Base-by-base conservation (phyloP, 2,113 vertebrate species). In the Plecotus auritus region DNA sequence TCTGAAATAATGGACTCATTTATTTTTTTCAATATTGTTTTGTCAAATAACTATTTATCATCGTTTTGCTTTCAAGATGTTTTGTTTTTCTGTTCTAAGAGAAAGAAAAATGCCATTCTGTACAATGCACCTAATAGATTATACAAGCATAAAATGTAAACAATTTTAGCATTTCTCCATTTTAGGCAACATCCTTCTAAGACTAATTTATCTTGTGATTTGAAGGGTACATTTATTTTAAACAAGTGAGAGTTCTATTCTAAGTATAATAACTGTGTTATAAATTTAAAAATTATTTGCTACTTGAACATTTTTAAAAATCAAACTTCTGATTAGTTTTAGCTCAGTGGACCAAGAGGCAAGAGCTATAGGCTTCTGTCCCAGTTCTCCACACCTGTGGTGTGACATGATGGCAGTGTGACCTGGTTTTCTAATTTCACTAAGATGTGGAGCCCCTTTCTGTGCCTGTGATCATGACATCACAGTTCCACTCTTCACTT, bases 141-240 rank as follows among this genome's bases (percentile, higher is more conserved):
- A 86, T 61, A 84, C 13, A 59, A 47, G 37, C 13, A 3, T 42
- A 80, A 67, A 88, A 90, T 73, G 18, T 90, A 96, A 95, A 95
- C 78, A 88, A n/a, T 96, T 82, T 90, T 13, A 95, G 56, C 23
- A 23, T 96, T 95, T 91, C 32, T 93, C 96, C 83, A 64, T 96
- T 96, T 97, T 89, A 94, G 88, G 94, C 10, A 91, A 83, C 4
- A 18, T 89, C 78, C 95, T 78, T 85, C 76, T 72, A 72, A 69
- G 66, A 59, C 73, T 87, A 86, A 84, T 94, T 94, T 85, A 72
- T 93, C 88, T 93, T 72, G 37, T 87, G 80, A 82, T 54, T 54
- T 45, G 20, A 94, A 84, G 26, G 14, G 18, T 17, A 83, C 13
- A 45, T 76, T 94, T 66, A 56, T 86, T 95, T 94, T 83, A 83